These are phyloP conservation scores for Xestoiulus laeticollis DNA, from an alignment of 2,888 invertebrate genomes.

Conservation along the genomic window DNA sequence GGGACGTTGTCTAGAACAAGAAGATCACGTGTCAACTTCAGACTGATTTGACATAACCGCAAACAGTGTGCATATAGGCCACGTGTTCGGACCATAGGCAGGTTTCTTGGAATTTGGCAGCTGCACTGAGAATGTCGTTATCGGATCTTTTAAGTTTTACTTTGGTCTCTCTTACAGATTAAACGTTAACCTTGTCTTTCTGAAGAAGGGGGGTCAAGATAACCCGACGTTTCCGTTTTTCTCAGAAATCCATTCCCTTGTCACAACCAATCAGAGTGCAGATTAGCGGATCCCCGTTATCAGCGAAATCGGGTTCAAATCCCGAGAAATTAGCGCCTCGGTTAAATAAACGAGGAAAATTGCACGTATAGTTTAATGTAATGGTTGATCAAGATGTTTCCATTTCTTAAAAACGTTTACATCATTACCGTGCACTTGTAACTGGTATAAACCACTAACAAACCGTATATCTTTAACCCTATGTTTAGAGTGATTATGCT, in stretches of 20 bases:
- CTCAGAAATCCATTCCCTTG: neutral
- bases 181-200: slow-evolving; percentile 17
- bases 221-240: slow-evolving; percentile 8
- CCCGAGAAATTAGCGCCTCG: neutral
- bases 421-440: too few relatives aligned
- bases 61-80: neutral
- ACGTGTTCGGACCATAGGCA: neutral
- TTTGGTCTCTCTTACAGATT: neutral
- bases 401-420: too few relatives aligned
- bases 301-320: neutral
- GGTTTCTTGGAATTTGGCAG: neutral
- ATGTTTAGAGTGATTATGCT: too few relatives aligned
- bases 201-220: neutral
- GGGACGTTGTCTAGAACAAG: neutral
- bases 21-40: neutral
- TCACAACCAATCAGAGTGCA: neutral
- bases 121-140: neutral
- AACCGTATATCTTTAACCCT: too few relatives aligned
- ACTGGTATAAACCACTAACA: too few relatives aligned
- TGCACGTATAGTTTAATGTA: neutral
- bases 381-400: neutral
- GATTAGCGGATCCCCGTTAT: neutral
- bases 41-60: neutral
- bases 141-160: slow-evolving; percentile 20
- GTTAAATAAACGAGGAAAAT: neutral